These are phyloP conservation scores for Chromobotia macracanthus DNA, from an alignment of 2,797 vertebrate species.

Conservation along the genomic window DNA sequence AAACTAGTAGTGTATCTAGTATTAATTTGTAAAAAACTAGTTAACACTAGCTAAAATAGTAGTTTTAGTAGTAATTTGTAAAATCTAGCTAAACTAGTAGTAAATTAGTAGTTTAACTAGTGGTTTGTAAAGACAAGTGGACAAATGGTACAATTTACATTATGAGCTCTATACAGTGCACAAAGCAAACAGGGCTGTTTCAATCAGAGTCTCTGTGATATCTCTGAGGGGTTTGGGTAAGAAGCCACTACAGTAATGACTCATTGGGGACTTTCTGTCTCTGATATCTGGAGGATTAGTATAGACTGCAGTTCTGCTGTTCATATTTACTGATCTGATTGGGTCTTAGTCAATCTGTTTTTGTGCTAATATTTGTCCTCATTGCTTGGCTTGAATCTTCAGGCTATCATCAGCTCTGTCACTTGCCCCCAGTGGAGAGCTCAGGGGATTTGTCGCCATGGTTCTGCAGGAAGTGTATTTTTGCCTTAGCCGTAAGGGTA, in stretches of 20 bases:
- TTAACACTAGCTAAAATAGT: no score
- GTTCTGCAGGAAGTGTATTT: constrained; percentile 95
- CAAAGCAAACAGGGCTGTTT: constrained; percentile 46
- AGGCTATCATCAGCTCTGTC: constrained; percentile 96
- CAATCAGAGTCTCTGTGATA: constrained; percentile 44
- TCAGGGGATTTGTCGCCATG: constrained; percentile 76
- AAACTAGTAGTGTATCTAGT: no score
- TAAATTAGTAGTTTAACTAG: no score
- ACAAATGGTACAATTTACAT: constrained; percentile 15
- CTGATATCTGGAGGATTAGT: constrained; percentile 47
- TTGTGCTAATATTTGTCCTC: constrained; percentile 31
- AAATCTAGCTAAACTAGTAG: no score
- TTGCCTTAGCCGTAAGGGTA: constrained; percentile 94
- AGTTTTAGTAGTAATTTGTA: no score
- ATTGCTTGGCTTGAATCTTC: constrained; percentile 25
- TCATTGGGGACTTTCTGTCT: constrained; percentile 30
- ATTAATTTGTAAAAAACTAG: no score
- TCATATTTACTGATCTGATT: constrained; percentile 54
- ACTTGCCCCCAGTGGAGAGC: constrained; percentile 84
- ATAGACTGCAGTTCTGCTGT: constrained; percentile 35
- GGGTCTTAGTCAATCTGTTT: constrained; percentile 33
- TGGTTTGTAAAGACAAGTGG: not conserved
- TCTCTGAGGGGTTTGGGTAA: constrained; percentile 40
- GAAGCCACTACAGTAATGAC: not conserved
- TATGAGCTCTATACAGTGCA: constrained; percentile 21